Percentiles rank a stretch among this genome's conserved stretches.
Evolutionary conservation across 2,888 invertebrate species (phyloP).

Genomic region (Agrochola lychnidis): DNA sequence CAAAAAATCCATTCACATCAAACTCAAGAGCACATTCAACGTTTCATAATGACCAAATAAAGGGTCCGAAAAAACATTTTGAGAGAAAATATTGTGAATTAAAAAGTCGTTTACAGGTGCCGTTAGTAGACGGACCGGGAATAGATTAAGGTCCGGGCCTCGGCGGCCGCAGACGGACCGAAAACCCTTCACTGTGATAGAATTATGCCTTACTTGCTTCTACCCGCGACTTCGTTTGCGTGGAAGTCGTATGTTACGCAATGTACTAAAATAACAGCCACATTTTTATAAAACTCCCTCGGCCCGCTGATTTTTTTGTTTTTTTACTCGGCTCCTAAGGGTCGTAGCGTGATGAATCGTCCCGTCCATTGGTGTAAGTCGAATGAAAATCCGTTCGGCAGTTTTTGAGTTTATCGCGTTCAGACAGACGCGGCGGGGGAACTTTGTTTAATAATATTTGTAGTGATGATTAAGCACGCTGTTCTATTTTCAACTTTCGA

Average conservation of each 20-base stretch:
- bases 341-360: too few relatives aligned
- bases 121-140: constrained; percentile 64
- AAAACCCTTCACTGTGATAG: constrained; percentile 54
- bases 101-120: constrained; percentile 68
- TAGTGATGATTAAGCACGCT: not conserved
- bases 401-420: too few relatives aligned
- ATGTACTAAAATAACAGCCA: too few relatives aligned
- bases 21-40: constrained; percentile 36
- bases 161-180: constrained; percentile 59
- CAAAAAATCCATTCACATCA: constrained; percentile 28
- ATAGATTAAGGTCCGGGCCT: constrained; percentile 69
- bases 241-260: too few relatives aligned
- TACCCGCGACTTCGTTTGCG: too few relatives aligned
- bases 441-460: too few relatives aligned
- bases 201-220: constrained; percentile 38
- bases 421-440: too few relatives aligned
- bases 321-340: too few relatives aligned
- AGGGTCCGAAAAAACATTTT: constrained; percentile 56
- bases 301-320: too few relatives aligned
- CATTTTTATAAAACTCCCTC: too few relatives aligned
- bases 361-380: too few relatives aligned
- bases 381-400: too few relatives aligned
- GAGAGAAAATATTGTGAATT: constrained; percentile 63
- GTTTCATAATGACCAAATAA: constrained; percentile 55
- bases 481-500: not conserved